Conservation (phyloP, 2,797 vertebrate genomes). For the Acrossocheilus wenchowensis region DNA sequence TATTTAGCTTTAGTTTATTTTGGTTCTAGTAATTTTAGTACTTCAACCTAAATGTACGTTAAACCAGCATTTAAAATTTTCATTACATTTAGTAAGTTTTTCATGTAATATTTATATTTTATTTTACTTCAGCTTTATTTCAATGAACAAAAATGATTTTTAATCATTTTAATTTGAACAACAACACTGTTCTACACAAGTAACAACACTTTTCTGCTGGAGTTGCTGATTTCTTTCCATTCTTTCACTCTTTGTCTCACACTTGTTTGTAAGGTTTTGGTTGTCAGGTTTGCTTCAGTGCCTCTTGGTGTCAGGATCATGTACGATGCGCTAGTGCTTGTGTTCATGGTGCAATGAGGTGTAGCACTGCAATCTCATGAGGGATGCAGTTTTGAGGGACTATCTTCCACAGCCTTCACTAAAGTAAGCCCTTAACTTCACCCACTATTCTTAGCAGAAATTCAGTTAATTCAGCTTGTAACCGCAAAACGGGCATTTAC, state of each 20-base stretch:
- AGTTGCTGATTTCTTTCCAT: constrained; percentile 12
- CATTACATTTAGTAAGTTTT: too few species aligned
- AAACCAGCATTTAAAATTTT: background rate
- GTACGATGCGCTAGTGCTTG: background rate
- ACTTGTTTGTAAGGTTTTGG: constrained; percentile 11
- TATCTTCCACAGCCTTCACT: background rate
- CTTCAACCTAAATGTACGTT: background rate
- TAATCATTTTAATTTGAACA: background rate
- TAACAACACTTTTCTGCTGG: background rate
- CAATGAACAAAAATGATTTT: background rate
- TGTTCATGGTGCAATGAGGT: constrained; percentile 8
- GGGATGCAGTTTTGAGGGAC: constrained; percentile 18
- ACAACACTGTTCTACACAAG: background rate
- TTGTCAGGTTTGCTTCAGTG: constrained; percentile 20
- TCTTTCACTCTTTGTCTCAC: constrained; percentile 43
- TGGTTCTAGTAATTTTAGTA: background rate
- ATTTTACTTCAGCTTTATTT: too few species aligned
- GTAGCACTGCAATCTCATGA: background rate
- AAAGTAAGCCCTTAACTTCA: background rate
- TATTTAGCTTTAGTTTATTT: background rate
- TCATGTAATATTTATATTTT: too few species aligned
- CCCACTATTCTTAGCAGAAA: background rate
- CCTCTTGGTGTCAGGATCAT: background rate
- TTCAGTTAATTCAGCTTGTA: background rate
- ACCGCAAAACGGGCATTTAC: background rate